Percentiles rank a stretch among this genome's conserved stretches.
These are phyloP conservation scores for Drosophila willistoni DNA, from an alignment of 1,140 invertebrate species.

Conservation along the genomic window DNA sequence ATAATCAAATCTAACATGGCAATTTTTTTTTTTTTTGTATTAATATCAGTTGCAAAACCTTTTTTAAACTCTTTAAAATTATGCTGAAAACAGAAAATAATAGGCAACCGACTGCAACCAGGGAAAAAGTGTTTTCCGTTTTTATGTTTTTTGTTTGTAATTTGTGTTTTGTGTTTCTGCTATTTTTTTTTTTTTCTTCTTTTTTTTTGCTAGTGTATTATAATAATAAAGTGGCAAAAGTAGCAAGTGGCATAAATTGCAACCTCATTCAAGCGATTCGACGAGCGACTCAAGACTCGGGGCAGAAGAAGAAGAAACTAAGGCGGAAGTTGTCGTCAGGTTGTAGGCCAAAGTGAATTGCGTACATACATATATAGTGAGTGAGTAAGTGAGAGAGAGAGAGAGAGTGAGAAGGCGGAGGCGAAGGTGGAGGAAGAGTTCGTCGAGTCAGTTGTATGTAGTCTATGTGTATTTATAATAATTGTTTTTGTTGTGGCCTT, in stretches of 20 bases:
- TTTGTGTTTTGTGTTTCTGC: constrained; percentile 44
- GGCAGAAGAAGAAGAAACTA: not conserved
- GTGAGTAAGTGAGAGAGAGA: too few relatives aligned
- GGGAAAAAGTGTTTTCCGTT: constrained; percentile 30
- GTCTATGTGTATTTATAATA: constrained; percentile 58
- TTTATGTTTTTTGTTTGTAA: constrained; percentile 43
- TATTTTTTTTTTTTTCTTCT: constrained; percentile 18
- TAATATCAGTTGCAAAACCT: constrained; percentile 5
- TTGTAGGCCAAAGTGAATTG: constrained; percentile 59
- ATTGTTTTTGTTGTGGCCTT: constrained; percentile 57
- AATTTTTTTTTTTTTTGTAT: not conserved
- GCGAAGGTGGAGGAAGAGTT: not conserved
- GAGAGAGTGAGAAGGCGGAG: not conserved
- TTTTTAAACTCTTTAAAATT: constrained; percentile 14
- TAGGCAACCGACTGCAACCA: constrained; percentile 48
- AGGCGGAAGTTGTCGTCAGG: constrained; percentile 61
- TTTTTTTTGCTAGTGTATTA: constrained; percentile 48
- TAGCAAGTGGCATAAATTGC: constrained; percentile 78
- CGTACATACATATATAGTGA: constrained; percentile 27
- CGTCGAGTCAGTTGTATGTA: constrained; percentile 9
- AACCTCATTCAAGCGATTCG: constrained; percentile 71
- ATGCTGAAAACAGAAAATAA: constrained; percentile 11
- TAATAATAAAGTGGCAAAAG: constrained; percentile 75
- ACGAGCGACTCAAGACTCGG: constrained; percentile 23
- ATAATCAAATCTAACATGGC: not conserved